phyloP scores from a whole-genome alignment of 2,113 vertebrate species.

The Ovis canadensis region DNA sequence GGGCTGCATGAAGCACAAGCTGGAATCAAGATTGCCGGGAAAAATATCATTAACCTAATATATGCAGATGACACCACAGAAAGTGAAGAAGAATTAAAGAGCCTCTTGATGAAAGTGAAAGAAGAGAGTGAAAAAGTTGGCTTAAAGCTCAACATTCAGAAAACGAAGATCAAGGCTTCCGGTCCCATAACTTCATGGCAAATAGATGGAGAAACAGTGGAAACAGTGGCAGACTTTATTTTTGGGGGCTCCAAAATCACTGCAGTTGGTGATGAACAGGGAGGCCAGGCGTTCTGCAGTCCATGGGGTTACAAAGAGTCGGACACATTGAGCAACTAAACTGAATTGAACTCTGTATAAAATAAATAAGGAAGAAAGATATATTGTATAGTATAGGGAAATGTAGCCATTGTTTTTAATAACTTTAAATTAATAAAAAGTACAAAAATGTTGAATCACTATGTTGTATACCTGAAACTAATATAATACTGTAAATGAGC shows the following conservation, averaged over 20 bases:
- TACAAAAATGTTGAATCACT: background rate
- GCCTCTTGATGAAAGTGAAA: background rate
- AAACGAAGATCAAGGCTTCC: background rate
- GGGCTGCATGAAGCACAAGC: background rate
- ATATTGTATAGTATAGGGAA: too few relatives aligned
- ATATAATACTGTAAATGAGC: background rate
- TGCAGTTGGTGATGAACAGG: background rate
- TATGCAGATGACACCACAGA: background rate
- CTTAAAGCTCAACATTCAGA: background rate
- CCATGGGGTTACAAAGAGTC: too few relatives aligned
- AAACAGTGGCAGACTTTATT: background rate
- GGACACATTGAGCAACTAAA: background rate
- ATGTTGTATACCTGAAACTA: background rate
- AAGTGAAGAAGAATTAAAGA: background rate
- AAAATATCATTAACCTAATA: background rate
- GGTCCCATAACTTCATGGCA: background rate
- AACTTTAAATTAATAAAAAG: background rate
- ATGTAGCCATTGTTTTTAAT: too few relatives aligned
- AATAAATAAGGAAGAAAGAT: too few relatives aligned
- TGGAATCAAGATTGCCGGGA: fast-evolving
- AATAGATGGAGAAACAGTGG: background rate
- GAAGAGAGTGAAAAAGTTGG: background rate
- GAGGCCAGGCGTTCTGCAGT: too few relatives aligned
- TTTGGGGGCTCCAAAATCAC: background rate
- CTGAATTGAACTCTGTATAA: too few relatives aligned